These are phyloP conservation scores for Oikopleura dioica DNA, from an alignment of 23 tunicate genomes.

Conservation along the genomic window DNA sequence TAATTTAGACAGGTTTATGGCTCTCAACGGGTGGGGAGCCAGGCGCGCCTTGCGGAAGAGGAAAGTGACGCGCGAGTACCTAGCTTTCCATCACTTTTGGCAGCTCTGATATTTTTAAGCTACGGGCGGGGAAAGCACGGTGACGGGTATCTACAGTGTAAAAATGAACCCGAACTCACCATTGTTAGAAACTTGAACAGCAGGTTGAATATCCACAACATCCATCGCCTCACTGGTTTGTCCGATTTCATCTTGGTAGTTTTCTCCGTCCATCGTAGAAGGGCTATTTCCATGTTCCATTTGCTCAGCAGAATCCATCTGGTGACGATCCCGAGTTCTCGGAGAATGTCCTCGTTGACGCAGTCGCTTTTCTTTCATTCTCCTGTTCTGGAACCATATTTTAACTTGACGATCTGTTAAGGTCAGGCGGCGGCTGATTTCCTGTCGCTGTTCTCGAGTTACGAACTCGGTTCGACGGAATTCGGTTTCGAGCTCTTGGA, in stretches of 20 bases:
- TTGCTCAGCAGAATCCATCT: background rate
- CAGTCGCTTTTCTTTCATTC: conserved; percentile 93
- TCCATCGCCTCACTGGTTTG: background rate
- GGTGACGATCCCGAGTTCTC: too few relatives aligned
- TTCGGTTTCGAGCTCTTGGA: conserved; percentile 70
- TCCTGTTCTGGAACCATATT: conserved; percentile 66
- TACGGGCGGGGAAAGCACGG: too few relatives aligned
- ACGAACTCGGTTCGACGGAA: conserved; percentile 70
- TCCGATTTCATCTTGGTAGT: too few relatives aligned
- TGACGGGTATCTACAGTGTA: too few relatives aligned
- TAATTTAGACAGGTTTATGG: too few relatives aligned
- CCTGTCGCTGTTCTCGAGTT: conserved; percentile 64
- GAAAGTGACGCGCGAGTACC: too few relatives aligned
- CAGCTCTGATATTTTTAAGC: too few relatives aligned
- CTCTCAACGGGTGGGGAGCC: too few relatives aligned
- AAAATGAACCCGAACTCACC: too few relatives aligned
- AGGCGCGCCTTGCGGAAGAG: too few relatives aligned
- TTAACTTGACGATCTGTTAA: conserved; percentile 84
- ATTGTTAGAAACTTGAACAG: background rate
- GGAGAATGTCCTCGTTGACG: conserved; percentile 21
- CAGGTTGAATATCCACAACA: conserved; percentile 4
- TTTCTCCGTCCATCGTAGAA: background rate
- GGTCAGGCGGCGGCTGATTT: conserved; percentile 38
- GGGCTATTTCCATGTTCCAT: background rate
- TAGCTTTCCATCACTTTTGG: too few relatives aligned